These are phyloP conservation scores for Onychostoma macrolepis DNA, from an alignment of 2,113 vertebrate species.

Conservation along the genomic window DNA sequence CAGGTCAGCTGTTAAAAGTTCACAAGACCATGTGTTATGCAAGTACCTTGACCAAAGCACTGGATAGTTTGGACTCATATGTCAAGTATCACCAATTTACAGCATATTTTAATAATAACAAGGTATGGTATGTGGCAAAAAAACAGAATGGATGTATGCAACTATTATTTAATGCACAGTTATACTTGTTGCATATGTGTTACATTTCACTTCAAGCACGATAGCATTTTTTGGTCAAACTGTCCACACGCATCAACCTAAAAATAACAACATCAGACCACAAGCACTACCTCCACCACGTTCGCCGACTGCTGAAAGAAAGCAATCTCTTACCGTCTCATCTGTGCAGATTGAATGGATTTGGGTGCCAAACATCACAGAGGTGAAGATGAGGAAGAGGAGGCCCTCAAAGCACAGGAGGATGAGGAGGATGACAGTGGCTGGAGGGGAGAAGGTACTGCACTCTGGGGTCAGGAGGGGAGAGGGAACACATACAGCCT, in stretches of 20 bases:
- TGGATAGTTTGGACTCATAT: not conserved
- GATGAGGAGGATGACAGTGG: slow-evolving; percentile 97
- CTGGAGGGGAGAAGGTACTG: slow-evolving; percentile 96
- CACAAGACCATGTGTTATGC: not conserved
- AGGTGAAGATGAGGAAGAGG: slow-evolving; percentile 98
- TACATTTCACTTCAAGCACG: not conserved
- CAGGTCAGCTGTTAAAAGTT: not conserved
- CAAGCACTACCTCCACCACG: not conserved
- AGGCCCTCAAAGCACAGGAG: slow-evolving; percentile 96
- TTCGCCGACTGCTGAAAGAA: slow-evolving; percentile 8
- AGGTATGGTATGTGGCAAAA: not conserved
- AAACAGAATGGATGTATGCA: not conserved
- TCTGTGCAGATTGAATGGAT: slow-evolving; percentile 99
- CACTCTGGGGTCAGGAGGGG: slow-evolving; percentile 83
- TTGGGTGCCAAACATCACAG: slow-evolving; percentile 99
- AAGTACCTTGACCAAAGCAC: not conserved
- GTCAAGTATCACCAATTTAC: not conserved
- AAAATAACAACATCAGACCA: not conserved
- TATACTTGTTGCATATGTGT: not conserved
- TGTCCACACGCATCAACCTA: not conserved
- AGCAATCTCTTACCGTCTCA: slow-evolving; percentile 88
- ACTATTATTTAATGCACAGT: not conserved
- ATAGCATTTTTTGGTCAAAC: not conserved
- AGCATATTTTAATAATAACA: not conserved
- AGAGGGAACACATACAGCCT: slow-evolving; percentile 53